Evolutionary conservation across 1,140 invertebrate genomes (phyloP).

Genomic region (Pogonognathellus flavescens): DNA sequence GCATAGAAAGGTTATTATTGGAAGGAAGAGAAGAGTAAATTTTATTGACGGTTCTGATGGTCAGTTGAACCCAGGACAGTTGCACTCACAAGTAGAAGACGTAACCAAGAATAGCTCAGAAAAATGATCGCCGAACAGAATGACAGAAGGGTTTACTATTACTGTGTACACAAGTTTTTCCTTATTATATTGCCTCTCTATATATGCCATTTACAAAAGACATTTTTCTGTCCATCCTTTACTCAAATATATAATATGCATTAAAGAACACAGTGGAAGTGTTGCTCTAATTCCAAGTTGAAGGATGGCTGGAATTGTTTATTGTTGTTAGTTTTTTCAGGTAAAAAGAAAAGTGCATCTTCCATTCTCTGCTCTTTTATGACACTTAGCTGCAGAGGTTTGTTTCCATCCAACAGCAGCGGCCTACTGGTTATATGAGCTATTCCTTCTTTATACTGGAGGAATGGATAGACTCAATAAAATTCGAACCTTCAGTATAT

Average conservation of each 20-base stretch:
- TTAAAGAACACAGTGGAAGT: neutral
- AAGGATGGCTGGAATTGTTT: conserved; percentile 17
- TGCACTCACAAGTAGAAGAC: neutral
- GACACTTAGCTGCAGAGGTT: conserved; percentile 1
- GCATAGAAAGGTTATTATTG: conserved; percentile 5
- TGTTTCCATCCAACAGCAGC: no score
- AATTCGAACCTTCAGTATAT: neutral
- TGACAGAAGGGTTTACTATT: conserved; percentile 3
- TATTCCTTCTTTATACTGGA: no score
- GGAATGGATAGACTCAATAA: neutral
- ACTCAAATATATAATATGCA: neutral
- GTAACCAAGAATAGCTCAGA: conserved; percentile 14
- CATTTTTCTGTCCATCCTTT: conserved; percentile 22
- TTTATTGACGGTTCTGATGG: conserved; percentile 18
- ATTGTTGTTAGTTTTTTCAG: conserved; percentile 49
- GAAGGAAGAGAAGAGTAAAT: conserved; percentile 13
- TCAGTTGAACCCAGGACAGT: neutral
- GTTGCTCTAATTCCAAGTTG: conserved; percentile 6
- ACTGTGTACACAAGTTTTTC: neutral
- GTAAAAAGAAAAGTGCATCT: conserved; percentile 48
- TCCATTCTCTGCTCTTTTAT: conserved; percentile 40
- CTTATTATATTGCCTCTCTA: neutral
- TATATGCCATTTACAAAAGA: conserved; percentile 32
- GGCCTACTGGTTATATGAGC: no score
- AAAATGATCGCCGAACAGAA: neutral